phyloP scores from a whole-genome alignment of 2,888 invertebrate species.

The Chalcis sispes region DNA sequence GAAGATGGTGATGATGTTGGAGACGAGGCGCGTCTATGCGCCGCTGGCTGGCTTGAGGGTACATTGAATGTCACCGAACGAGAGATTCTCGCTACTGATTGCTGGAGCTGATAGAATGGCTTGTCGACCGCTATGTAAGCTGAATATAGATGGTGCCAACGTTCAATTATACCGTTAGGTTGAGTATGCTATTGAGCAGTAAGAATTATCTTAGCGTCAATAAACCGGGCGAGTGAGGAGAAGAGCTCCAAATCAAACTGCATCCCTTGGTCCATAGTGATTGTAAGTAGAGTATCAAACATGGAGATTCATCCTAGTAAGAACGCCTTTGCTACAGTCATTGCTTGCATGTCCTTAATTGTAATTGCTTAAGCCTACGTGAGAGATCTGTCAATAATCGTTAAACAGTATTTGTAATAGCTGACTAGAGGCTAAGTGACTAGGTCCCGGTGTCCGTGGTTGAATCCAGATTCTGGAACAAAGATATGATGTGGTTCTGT shows the following conservation, averaged over 20 bases:
- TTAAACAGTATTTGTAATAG: background rate
- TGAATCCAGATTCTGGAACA: slow-evolving; percentile 64
- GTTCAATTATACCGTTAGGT: background rate
- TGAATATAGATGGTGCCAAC: no score
- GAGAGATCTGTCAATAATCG: background rate
- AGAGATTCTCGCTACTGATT: no score
- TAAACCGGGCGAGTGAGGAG: background rate
- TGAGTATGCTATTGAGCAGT: background rate
- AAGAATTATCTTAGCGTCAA: background rate
- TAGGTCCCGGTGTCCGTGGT: slow-evolving; percentile 69
- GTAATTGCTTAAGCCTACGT: background rate
- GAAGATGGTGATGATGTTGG: no score
- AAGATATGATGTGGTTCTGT: slow-evolving; percentile 43
- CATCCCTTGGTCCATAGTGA: background rate
- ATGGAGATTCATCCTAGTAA: background rate
- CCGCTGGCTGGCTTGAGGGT: no score
- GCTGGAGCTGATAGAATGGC: no score
- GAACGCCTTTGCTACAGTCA: background rate
- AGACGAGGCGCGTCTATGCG: no score
- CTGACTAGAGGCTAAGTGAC: slow-evolving; percentile 40
- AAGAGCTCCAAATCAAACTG: background rate
- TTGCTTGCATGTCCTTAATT: no score
- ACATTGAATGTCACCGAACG: no score
- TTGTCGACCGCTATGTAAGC: no score
- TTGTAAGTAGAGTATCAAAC: background rate